Conservation (phyloP, 2,888 invertebrate genomes). For the Calliopum simillimum region DNA sequence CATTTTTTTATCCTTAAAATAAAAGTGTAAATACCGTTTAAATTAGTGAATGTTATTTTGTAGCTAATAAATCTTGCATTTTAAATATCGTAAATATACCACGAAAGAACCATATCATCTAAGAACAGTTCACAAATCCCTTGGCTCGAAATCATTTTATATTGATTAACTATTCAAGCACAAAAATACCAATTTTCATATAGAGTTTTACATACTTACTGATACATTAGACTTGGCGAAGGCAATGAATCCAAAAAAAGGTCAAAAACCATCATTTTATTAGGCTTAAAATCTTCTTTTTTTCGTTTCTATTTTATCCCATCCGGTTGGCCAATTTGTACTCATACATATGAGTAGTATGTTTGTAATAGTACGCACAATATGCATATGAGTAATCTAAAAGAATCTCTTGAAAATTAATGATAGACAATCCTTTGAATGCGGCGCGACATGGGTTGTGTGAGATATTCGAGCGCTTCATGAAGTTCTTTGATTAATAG, state of each 20-base stretch:
- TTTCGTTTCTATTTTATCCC: neutral
- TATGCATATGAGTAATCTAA: neutral
- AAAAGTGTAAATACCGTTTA: too few species aligned
- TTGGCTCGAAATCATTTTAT: neutral
- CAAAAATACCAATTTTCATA: neutral
- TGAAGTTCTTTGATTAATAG: conserved; percentile 1
- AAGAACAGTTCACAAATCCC: too few species aligned
- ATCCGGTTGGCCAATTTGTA: conserved; percentile 1
- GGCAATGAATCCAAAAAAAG: neutral
- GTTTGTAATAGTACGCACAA: too few species aligned
- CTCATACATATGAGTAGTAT: neutral
- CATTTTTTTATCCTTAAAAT: too few species aligned
- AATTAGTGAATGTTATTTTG: too few species aligned
- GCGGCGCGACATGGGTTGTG: neutral
- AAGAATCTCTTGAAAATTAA: conserved; percentile 9
- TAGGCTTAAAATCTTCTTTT: neutral
- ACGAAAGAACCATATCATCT: too few species aligned
- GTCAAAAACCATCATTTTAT: neutral
- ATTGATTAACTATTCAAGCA: conserved; percentile 4
- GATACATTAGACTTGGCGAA: neutral
- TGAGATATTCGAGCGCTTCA: neutral
- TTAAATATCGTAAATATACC: too few species aligned
- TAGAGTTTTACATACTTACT: neutral
- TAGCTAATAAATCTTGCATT: too few species aligned
- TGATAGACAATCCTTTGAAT: neutral